Percentiles rank a stretch among this genome's conserved stretches.
phyloP scores from a whole-genome alignment of 2,888 invertebrate genomes.

The Drosophila lutescens region DNA sequence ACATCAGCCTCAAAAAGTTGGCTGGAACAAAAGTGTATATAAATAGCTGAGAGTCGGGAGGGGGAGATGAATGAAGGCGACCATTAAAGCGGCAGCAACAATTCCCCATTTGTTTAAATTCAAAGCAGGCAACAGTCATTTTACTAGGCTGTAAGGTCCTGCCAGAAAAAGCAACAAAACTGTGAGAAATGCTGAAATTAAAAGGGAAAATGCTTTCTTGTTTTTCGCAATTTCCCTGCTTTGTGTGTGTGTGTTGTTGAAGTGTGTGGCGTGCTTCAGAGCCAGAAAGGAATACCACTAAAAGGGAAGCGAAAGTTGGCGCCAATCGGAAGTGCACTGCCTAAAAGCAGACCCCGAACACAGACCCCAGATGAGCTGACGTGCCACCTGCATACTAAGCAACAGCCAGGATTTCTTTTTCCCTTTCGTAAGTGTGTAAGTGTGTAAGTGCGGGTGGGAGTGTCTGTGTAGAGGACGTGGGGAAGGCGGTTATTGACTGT shows the following conservation, averaged over 20 bases:
- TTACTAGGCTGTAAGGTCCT: conserved; percentile 29
- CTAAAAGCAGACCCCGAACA: conserved; percentile 49
- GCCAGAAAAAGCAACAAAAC: conserved; percentile 7
- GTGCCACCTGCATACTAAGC: conserved; percentile 70
- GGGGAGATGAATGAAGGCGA: conserved; percentile 37
- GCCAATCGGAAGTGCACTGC: conserved; percentile 63
- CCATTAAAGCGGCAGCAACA: conserved; percentile 60
- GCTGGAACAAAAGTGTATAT: conserved; percentile 43
- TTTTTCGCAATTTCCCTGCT: conserved; percentile 39
- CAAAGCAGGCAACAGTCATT: conserved; percentile 74
- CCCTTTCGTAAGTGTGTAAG: neutral
- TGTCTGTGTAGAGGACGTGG: conserved; percentile 13
- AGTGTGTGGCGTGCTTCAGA: conserved; percentile 57
- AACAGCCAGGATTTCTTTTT: conserved; percentile 42
- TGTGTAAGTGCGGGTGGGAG: conserved; percentile 1
- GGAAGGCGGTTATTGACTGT: conserved; percentile 63
- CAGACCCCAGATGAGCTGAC: conserved; percentile 18
- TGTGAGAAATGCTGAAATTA: conserved; percentile 70
- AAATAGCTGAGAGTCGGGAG: conserved; percentile 52
- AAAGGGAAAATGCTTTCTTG: conserved; percentile 65
- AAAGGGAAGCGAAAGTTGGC: conserved; percentile 38
- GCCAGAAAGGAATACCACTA: conserved; percentile 48
- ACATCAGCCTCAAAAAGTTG: conserved; percentile 36
- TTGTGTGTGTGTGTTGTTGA: conserved; percentile 38
- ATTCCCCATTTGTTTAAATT: conserved; percentile 73